A percentile compares a stretch with the other conserved stretches of the same genome.
Conservation (phyloP, 2,113 vertebrate species). For the Felis catus region DNA sequence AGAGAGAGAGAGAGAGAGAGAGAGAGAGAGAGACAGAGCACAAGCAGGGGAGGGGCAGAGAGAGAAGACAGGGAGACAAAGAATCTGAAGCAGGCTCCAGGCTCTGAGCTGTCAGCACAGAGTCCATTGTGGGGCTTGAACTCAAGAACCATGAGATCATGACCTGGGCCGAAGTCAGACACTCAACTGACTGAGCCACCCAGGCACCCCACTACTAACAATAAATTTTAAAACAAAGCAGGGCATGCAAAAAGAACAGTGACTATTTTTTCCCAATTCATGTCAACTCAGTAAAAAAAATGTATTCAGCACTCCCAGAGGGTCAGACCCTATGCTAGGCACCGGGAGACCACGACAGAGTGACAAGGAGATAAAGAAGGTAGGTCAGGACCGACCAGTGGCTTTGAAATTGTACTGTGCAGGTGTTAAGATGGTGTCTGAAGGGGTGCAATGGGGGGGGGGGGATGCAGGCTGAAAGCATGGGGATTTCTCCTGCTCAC, state of each 20-base stretch:
- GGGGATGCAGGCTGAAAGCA: not conserved
- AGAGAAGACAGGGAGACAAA: too few species aligned
- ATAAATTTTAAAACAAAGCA: not conserved
- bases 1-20: too few species aligned
- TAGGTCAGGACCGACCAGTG: not conserved
- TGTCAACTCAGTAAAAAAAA: conserved; percentile 3
- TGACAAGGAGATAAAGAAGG: not conserved
- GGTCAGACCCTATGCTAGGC: not conserved
- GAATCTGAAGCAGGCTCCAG: too few species aligned
- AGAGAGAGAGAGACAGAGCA: too few species aligned
- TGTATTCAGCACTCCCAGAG: not conserved
- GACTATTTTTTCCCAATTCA: not conserved
- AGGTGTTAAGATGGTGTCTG: not conserved
- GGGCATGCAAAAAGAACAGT: not conserved
- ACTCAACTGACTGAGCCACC: too few species aligned
- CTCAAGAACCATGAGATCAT: too few species aligned
- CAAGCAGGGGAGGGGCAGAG: too few species aligned
- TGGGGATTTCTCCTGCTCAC: not conserved
- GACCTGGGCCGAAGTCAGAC: too few species aligned
- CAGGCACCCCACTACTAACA: too few species aligned
- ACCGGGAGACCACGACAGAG: not conserved
- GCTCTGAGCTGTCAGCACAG: too few species aligned
- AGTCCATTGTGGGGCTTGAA: too few species aligned
- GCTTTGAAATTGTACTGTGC: not conserved
- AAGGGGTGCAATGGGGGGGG: rapidly evolving